Conservation (phyloP, 2,888 invertebrate genomes). For the Agrotis segetum region DNA sequence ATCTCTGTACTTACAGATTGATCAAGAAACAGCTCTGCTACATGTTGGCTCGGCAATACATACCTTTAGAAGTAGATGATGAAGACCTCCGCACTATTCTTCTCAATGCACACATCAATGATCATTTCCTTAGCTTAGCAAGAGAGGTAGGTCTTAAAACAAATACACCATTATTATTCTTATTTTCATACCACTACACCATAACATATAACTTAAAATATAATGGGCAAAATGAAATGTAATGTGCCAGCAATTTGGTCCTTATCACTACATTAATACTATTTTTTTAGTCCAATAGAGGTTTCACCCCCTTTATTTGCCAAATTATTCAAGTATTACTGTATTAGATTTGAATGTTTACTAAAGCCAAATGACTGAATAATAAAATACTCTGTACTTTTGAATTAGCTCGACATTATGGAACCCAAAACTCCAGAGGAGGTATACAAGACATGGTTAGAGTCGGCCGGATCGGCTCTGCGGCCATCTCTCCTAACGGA, state of each 20-base stretch:
- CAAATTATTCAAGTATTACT: background rate
- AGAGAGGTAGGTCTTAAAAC: slow-evolving; percentile 93
- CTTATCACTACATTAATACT: too few relatives aligned
- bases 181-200: too few relatives aligned
- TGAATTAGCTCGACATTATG: slow-evolving; percentile 97
- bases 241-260: too few relatives aligned
- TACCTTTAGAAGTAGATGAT: slow-evolving; percentile 95
- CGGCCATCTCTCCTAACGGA: slow-evolving; percentile 94
- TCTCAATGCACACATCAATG: slow-evolving; percentile 98
- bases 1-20: slow-evolving; percentile 89
- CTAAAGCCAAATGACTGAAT: background rate
- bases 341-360: background rate
- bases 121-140: slow-evolving; percentile 97
- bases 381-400: background rate
- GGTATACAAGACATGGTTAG: slow-evolving; percentile 99
- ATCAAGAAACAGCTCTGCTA: slow-evolving; percentile 98
- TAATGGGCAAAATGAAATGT: too few relatives aligned
- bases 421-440: slow-evolving; percentile 99
- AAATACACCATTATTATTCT: background rate
- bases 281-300: background rate
- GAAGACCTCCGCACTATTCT: slow-evolving; percentile 97
- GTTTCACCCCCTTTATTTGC: background rate
- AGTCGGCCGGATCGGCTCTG: slow-evolving; percentile 93
- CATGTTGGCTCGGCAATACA: slow-evolving; percentile 98
- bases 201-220: too few relatives aligned